These are phyloP conservation scores for Cacoxenus indagator DNA, from an alignment of 2,888 invertebrate species.

Conservation along the genomic window DNA sequence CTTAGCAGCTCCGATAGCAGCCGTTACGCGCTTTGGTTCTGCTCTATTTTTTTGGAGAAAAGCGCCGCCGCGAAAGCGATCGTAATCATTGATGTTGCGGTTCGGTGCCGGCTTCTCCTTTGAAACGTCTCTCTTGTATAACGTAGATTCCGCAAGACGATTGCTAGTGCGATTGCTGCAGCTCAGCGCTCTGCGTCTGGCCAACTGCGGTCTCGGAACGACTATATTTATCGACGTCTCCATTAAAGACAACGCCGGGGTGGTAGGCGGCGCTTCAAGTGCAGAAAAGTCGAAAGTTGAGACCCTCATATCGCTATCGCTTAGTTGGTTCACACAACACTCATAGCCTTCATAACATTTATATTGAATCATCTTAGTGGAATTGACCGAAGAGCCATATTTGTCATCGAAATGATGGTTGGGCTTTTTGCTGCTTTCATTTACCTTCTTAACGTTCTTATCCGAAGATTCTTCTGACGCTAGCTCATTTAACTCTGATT, in stretches of 20 bases:
- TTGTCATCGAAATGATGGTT: conserved; percentile 9
- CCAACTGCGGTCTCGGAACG: background rate
- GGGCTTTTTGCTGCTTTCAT: conserved; percentile 7
- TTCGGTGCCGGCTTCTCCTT: background rate
- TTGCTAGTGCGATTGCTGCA: too few species aligned
- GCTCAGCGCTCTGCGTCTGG: background rate
- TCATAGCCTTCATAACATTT: conserved; percentile 12
- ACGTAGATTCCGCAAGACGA: too few species aligned
- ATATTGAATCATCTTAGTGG: conserved; percentile 24
- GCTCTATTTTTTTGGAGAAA: background rate
- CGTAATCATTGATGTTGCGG: too few species aligned
- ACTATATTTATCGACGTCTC: conserved; percentile 3
- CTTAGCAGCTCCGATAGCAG: background rate
- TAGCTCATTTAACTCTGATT: conserved; percentile 20
- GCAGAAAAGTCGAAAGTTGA: background rate
- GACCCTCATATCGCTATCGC: background rate
- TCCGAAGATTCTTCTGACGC: background rate
- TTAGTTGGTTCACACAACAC: conserved; percentile 15
- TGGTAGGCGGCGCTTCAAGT: conserved; percentile 3
- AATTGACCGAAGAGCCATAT: background rate
- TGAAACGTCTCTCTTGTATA: background rate
- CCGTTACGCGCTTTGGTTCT: background rate
- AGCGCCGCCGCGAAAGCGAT: background rate
- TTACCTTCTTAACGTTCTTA: background rate
- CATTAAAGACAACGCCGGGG: conserved; percentile 30